phyloP scores from a whole-genome alignment of 2,888 invertebrate species.

The Rhagonycha lutea region DNA sequence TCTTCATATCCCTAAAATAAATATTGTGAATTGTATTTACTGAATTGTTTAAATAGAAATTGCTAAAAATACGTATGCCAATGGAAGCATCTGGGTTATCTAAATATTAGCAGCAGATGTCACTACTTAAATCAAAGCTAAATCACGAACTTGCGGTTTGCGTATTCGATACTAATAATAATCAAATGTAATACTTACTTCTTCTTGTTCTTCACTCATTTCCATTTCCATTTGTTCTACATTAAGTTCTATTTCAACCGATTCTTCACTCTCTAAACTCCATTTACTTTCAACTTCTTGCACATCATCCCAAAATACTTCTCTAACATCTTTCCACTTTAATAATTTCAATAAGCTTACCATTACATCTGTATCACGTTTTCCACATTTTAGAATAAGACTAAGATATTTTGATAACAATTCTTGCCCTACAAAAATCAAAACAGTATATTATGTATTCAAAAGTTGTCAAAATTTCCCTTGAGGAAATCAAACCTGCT shows the following conservation, averaged over 20 bases:
- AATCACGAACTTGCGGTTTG: too few relatives aligned
- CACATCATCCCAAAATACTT: constrained; percentile 35
- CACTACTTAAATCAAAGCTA: too few relatives aligned
- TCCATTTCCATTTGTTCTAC: background rate
- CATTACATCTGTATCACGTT: constrained; percentile 23
- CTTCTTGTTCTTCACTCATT: background rate
- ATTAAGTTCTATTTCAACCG: background rate
- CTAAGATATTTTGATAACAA: constrained; percentile 41
- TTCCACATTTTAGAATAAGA: constrained; percentile 37
- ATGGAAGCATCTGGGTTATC: too few relatives aligned
- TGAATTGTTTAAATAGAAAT: background rate
- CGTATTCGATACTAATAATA: too few relatives aligned
- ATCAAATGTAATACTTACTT: background rate
- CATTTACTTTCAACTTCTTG: background rate
- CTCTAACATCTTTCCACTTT: constrained; percentile 46
- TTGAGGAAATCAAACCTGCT: constrained; percentile 36
- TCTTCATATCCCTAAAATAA: background rate
- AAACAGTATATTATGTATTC: background rate
- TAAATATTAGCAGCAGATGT: too few relatives aligned
- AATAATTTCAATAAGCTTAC: constrained; percentile 38
- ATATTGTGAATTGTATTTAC: background rate
- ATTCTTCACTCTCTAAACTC: background rate
- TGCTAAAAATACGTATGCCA: too few relatives aligned
- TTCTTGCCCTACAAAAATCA: constrained; percentile 39
- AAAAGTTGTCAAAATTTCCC: too few relatives aligned